These are phyloP conservation scores for Oreochromis spilurus DNA, from an alignment of 2,113 vertebrate species.

Conservation along the genomic window DNA sequence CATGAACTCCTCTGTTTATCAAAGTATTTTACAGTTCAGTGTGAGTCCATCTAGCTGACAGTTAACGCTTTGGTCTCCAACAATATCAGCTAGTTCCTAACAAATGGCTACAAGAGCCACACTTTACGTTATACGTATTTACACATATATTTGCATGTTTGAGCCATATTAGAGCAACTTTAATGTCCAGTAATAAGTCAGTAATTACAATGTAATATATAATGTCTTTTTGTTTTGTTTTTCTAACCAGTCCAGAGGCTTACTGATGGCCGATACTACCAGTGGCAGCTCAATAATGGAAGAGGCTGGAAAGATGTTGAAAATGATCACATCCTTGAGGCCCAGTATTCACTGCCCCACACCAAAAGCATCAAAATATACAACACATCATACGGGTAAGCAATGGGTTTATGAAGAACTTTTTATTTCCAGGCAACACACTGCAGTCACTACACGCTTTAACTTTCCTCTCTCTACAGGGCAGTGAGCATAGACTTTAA, in stretches of 20 bases:
- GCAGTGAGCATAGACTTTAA: constrained; percentile 61
- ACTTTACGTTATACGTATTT: background rate
- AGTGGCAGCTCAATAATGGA: constrained; percentile 64
- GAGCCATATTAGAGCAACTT: background rate
- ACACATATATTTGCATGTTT: background rate
- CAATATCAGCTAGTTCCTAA: background rate
- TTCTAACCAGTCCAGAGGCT: constrained; percentile 1
- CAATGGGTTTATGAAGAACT: background rate
- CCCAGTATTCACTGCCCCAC: constrained; percentile 64
- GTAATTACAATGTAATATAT: background rate
- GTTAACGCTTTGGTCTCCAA: background rate
- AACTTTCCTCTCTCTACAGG: constrained; percentile 25
- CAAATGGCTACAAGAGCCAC: background rate
- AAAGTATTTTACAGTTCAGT: background rate
- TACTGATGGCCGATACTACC: constrained; percentile 22
- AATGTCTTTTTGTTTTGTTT: background rate
- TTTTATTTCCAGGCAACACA: background rate
- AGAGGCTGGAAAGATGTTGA: constrained; percentile 50
- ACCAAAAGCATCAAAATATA: constrained; percentile 63
- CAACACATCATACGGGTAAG: constrained; percentile 65
- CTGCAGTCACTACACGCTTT: background rate
- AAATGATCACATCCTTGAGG: constrained; percentile 67
- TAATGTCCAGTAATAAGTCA: background rate
- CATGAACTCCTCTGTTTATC: background rate
- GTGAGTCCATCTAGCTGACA: background rate